phyloP scores from a whole-genome alignment of 2,113 vertebrate genomes.

The Delphinus delphis region DNA sequence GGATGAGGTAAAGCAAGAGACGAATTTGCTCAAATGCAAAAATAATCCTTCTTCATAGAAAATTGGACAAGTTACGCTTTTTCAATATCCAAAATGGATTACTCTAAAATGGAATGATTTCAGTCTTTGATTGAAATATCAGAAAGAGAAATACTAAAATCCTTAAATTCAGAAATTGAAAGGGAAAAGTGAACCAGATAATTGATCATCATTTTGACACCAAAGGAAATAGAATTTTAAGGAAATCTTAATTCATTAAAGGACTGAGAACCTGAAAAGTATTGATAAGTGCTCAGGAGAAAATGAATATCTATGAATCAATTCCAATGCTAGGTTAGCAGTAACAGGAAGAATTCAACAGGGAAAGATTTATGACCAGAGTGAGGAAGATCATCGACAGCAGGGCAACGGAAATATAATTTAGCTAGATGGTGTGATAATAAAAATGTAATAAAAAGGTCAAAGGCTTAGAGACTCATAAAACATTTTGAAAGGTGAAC shows the following conservation, averaged over 20 bases:
- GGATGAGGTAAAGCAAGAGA: neutral
- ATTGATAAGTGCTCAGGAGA: slow-evolving; percentile 31
- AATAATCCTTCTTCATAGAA: neutral
- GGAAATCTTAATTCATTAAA: slow-evolving; percentile 38
- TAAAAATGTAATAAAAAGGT: slow-evolving; percentile 58
- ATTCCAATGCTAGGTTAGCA: neutral
- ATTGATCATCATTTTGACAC: slow-evolving; percentile 48
- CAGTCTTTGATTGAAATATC: neutral
- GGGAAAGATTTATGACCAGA: slow-evolving; percentile 40
- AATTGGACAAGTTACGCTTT: neutral
- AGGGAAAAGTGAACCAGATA: neutral
- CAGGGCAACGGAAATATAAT: slow-evolving; percentile 55
- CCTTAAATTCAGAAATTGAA: neutral
- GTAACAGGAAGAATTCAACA: slow-evolving; percentile 8
- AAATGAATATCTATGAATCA: slow-evolving; percentile 30
- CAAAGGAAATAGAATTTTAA: slow-evolving; percentile 31
- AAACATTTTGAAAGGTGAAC: slow-evolving; percentile 57
- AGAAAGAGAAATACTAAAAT: slow-evolving; percentile 9
- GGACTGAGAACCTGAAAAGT: neutral
- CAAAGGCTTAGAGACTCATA: slow-evolving; percentile 51
- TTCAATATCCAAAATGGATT: slow-evolving; percentile 10
- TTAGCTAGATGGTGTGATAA: slow-evolving; percentile 54
- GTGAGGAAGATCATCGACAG: slow-evolving; percentile 1
- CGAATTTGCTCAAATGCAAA: neutral
- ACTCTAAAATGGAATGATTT: slow-evolving; percentile 5